Evolutionary conservation across 1,140 invertebrate genomes (phyloP).

Genomic region (Sarcophaga peregrina): DNA sequence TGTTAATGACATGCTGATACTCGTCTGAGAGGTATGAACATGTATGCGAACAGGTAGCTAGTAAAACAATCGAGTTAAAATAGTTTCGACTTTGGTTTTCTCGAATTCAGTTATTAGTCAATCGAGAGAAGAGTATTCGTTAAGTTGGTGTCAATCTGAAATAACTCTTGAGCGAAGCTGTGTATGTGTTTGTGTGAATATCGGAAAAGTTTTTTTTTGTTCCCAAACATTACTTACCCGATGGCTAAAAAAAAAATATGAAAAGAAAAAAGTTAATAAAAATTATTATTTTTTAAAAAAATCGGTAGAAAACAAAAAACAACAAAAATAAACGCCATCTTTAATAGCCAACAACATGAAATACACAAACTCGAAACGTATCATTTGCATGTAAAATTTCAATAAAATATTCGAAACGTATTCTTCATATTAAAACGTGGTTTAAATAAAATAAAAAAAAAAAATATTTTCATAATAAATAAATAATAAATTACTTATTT

Average conservation of each 20-base stretch:
- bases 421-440: not conserved
- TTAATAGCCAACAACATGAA: not conserved
- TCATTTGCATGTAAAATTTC: no score
- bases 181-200: slow-evolving; percentile 2
- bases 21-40: not conserved
- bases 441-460: not conserved
- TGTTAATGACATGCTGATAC: not conserved
- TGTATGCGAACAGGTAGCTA: not conserved
- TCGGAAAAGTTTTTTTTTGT: not conserved
- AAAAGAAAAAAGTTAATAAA: slow-evolving; percentile 3
- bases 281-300: not conserved
- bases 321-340: slow-evolving; percentile 4
- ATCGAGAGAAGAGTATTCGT: slow-evolving; percentile 33
- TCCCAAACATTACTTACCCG: not conserved
- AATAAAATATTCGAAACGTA: not conserved
- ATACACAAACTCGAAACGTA: not conserved
- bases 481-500: no score
- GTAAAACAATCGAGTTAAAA: not conserved
- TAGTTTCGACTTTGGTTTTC: slow-evolving; percentile 23
- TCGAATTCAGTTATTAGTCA: not conserved
- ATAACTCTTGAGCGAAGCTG: not conserved
- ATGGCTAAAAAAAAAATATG: not conserved
- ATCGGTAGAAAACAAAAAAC: not conserved
- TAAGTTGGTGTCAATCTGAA: not conserved
- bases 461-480: not conserved